These are phyloP conservation scores for Eubasilissa regina DNA, from an alignment of 1,140 invertebrate species.

Conservation along the genomic window DNA sequence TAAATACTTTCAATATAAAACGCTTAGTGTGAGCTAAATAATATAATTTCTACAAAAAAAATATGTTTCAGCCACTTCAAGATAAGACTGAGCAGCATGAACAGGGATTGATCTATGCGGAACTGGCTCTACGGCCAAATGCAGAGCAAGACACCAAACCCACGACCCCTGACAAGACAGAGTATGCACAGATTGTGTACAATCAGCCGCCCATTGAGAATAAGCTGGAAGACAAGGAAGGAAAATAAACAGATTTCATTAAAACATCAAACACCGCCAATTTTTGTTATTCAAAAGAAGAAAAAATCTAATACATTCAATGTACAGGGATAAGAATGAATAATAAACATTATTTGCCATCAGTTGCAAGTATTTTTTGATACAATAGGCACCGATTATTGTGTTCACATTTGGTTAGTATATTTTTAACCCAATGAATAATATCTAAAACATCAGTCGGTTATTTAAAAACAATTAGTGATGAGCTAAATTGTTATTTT, in stretches of 20 bases:
- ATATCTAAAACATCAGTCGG: too few species aligned
- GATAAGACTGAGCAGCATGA: conserved; percentile 54
- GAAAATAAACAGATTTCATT: conserved; percentile 22
- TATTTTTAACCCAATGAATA: too few species aligned
- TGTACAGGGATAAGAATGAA: neutral
- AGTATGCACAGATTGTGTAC: conserved; percentile 78
- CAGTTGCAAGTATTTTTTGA: neutral
- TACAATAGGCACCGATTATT: neutral
- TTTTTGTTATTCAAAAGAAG: neutral
- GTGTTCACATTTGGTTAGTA: neutral
- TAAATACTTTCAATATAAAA: too few species aligned
- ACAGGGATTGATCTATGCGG: conserved; percentile 75
- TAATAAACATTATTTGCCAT: neutral
- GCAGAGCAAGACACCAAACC: conserved; percentile 65
- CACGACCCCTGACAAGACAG: conserved; percentile 71
- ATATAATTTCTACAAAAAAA: too few species aligned
- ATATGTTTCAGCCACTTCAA: conserved; percentile 54
- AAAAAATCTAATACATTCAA: neutral
- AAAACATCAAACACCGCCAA: neutral
- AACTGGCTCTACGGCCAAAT: conserved; percentile 71
- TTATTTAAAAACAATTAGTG: too few species aligned
- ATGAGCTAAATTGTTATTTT: too few species aligned
- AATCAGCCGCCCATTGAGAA: conserved; percentile 57
- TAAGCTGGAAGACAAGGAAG: conserved; percentile 49
- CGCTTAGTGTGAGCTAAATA: too few species aligned